Conservation (phyloP, 2,113 vertebrate species). For the Notothenia coriiceps region DNA sequence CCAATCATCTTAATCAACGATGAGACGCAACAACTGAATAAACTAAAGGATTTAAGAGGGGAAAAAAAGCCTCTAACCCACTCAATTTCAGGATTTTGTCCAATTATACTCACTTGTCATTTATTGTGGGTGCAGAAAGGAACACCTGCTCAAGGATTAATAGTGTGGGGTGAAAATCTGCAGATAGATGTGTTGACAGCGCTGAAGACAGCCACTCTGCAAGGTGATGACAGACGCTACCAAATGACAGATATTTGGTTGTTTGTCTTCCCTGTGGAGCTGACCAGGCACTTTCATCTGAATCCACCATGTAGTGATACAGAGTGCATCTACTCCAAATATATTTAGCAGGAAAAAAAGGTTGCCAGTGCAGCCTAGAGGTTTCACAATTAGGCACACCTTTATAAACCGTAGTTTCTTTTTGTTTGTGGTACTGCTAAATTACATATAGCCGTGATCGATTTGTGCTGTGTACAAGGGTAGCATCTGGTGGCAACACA, state of each 20-base stretch:
- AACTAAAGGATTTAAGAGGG: slow-evolving; percentile 10
- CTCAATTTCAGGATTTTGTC: slow-evolving; percentile 46
- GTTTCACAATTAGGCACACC: background rate
- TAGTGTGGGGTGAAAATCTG: slow-evolving; percentile 52
- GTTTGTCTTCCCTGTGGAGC: slow-evolving; percentile 63
- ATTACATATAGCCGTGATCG: slow-evolving; percentile 27
- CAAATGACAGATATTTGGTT: slow-evolving; percentile 76
- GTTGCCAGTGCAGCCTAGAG: background rate
- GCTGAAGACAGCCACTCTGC: slow-evolving; percentile 64
- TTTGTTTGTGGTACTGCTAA: slow-evolving; percentile 27
- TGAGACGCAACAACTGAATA: slow-evolving; percentile 5
- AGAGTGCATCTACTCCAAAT: background rate
- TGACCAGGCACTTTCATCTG: slow-evolving; percentile 76
- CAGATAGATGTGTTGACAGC: slow-evolving; percentile 68
- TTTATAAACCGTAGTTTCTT: slow-evolving; percentile 23
- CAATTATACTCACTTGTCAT: slow-evolving; percentile 71
- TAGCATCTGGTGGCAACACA: slow-evolving; percentile 21
- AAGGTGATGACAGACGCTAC: slow-evolving; percentile 67
- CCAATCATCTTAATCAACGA: slow-evolving; percentile 40
- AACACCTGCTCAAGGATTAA: slow-evolving; percentile 72
- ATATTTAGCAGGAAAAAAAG: background rate
- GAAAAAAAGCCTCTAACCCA: slow-evolving; percentile 22
- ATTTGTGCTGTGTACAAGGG: slow-evolving; percentile 15
- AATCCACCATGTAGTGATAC: slow-evolving; percentile 43
- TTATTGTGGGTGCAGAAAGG: slow-evolving; percentile 47